phyloP scores from a whole-genome alignment of 2,797 vertebrate species.

The Helostoma temminkii region DNA sequence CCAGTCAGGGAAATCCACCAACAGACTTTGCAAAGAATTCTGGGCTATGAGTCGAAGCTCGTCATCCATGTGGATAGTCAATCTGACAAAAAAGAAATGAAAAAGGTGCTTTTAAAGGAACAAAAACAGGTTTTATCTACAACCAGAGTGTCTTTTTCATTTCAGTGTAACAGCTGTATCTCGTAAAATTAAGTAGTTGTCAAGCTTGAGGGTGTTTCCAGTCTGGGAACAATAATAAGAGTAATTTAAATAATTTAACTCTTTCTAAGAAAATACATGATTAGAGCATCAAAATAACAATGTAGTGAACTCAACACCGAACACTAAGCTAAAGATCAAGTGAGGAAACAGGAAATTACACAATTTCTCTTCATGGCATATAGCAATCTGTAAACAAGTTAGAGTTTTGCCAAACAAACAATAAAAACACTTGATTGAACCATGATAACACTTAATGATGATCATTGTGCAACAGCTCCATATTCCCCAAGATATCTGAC shows the following conservation, averaged over 20 bases:
- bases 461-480: too few relatives aligned
- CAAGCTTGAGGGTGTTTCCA: neutral
- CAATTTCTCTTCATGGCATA: neutral
- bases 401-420: slow-evolving; percentile 16
- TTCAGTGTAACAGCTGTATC: neutral
- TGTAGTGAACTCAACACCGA: neutral
- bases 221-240: too few relatives aligned
- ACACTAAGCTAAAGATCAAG: neutral
- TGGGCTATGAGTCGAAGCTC: slow-evolving; percentile 97
- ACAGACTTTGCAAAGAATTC: slow-evolving; percentile 95
- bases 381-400: neutral
- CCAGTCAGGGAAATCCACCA: slow-evolving; percentile 97
- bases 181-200: neutral
- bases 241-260: too few relatives aligned
- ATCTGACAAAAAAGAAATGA: slow-evolving; percentile 71
- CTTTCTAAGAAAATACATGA: too few relatives aligned
- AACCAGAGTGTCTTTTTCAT: neutral
- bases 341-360: slow-evolving; percentile 6
- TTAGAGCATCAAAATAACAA: neutral
- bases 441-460: too few relatives aligned
- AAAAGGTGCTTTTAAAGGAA: neutral
- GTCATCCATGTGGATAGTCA: slow-evolving; percentile 99
- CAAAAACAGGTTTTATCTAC: neutral
- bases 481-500: neutral
- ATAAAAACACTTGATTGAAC: too few relatives aligned